Evolutionary conservation across 2,113 vertebrate species (phyloP).

Genomic region (Syrrhaptes paradoxus): DNA sequence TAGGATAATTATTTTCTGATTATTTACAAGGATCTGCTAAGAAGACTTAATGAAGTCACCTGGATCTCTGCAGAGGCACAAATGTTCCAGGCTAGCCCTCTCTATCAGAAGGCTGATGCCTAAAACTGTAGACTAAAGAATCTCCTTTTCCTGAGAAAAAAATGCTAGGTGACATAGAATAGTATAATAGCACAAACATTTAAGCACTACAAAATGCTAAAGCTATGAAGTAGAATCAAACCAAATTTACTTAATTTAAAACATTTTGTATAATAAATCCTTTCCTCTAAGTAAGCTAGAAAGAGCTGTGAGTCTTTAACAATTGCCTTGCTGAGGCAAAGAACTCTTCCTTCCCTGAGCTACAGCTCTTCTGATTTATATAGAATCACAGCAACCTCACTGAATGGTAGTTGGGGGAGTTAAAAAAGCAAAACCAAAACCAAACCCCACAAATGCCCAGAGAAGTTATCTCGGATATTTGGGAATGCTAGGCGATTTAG

Average conservation of each 20-base stretch:
- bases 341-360: not conserved
- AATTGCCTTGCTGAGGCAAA: not conserved
- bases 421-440: not conserved
- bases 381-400: not conserved
- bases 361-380: not conserved
- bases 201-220: not conserved
- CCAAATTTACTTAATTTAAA: not conserved
- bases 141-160: not conserved
- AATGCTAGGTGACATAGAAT: not conserved
- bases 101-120: not conserved
- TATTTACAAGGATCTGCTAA: not conserved
- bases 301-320: not conserved
- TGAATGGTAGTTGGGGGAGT: rapidly evolving
- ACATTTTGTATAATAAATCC: not conserved
- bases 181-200: not conserved
- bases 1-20: not conserved
- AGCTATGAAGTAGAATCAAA: not conserved
- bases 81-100: not conserved
- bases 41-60: not conserved
- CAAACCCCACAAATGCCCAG: rapidly evolving
- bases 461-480: not conserved
- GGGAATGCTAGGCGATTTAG: not conserved
- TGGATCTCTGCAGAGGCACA: not conserved
- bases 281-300: not conserved
- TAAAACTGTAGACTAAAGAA: not conserved